Conservation (phyloP, 2,797 vertebrate genomes). For the Etheostoma perlongum region DNA sequence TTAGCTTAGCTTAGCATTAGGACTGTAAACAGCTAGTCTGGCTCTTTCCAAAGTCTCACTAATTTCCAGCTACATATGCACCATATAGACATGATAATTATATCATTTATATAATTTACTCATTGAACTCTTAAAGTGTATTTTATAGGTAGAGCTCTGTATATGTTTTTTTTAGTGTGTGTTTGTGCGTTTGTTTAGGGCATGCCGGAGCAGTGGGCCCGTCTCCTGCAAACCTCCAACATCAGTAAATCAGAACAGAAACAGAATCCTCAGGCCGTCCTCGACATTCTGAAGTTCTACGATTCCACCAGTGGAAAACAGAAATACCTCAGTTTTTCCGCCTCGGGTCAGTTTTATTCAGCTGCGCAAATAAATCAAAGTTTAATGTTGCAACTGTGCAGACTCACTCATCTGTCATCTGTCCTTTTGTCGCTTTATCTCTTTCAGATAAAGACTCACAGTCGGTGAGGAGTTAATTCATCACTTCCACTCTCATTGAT, state of each 20-base stretch:
- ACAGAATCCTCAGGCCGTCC: constrained; percentile 97
- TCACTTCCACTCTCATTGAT: neutral
- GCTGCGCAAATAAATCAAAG: neutral
- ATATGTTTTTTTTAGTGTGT: constrained; percentile 16
- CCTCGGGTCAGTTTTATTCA: constrained; percentile 86
- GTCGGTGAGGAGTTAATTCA: constrained; percentile 67
- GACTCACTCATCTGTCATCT: constrained; percentile 13
- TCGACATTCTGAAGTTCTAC: constrained; percentile 98
- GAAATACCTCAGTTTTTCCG: constrained; percentile 97
- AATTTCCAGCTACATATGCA: too few relatives aligned
- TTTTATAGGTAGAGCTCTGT: constrained; percentile 6
- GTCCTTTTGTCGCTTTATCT: constrained; percentile 39
- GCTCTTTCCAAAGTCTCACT: too few relatives aligned
- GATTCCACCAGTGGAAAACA: constrained; percentile 96
- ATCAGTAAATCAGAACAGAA: constrained; percentile 99
- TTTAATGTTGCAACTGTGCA: neutral
- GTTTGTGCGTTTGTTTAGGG: constrained; percentile 84
- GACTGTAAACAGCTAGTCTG: too few relatives aligned
- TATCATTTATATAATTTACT: too few relatives aligned
- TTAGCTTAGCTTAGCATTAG: too few relatives aligned
- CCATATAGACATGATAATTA: too few relatives aligned
- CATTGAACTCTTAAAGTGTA: too few relatives aligned
- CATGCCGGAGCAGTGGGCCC: constrained; percentile 99
- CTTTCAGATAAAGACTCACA: constrained; percentile 84
- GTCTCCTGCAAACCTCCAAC: constrained; percentile 97